phyloP scores from a whole-genome alignment of 2,113 vertebrate genomes.

The Seriola dumerili region DNA sequence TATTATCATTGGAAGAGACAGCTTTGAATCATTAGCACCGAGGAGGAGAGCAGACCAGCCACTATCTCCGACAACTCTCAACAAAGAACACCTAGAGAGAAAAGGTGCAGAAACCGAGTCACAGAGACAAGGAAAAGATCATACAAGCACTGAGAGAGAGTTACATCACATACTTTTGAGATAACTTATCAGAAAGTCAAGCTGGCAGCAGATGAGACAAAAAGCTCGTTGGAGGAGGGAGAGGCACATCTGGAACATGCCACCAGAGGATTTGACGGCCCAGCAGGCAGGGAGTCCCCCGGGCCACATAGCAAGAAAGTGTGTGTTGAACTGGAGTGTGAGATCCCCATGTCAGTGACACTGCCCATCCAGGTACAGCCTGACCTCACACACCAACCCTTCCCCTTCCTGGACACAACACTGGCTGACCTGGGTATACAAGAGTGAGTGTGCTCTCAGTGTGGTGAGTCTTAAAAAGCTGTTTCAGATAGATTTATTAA shows the following conservation, averaged over 20 bases:
- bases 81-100: not conserved
- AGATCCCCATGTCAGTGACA: conserved; percentile 75
- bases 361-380: conserved; percentile 79
- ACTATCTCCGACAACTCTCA: not conserved
- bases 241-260: conserved; percentile 12
- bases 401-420: conserved; percentile 83
- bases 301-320: conserved; percentile 17
- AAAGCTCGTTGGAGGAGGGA: conserved; percentile 41
- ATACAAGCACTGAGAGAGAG: not conserved
- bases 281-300: not conserved
- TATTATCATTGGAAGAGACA: conserved; percentile 25
- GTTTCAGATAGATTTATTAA: not conserved
- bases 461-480: not conserved
- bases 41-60: not conserved
- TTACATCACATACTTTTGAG: not conserved
- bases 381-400: conserved; percentile 67
- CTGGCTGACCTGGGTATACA: conserved; percentile 83
- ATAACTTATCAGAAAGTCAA: conserved; percentile 45
- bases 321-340: conserved; percentile 71
- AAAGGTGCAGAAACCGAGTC: not conserved
- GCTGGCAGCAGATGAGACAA: conserved; percentile 73
- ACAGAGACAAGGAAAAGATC: not conserved
- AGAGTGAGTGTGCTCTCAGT: conserved; percentile 72
- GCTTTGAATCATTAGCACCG: conserved; percentile 39
- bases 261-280: not conserved